Evolutionary conservation across 1,140 invertebrate genomes (phyloP).

Genomic region (Lucilia cuprina): DNA sequence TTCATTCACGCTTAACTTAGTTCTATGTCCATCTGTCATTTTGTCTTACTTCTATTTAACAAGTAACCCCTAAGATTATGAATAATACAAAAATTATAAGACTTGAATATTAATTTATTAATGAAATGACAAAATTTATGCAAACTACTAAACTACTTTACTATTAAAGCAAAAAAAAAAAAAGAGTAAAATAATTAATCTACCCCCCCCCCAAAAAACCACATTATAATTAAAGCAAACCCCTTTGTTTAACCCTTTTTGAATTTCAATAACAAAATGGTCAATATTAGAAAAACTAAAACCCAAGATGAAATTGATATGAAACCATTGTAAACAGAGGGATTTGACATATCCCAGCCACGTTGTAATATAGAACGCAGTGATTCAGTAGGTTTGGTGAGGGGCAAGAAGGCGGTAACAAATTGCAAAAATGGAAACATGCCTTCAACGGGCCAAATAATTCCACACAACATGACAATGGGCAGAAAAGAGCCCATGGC

Average conservation of each 20-base stretch:
- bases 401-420: conserved; percentile 81
- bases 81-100: not conserved
- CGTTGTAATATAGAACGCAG: conserved; percentile 85
- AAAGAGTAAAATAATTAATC: not conserved
- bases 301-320: conserved; percentile 86
- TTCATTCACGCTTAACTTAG: not conserved
- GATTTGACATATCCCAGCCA: conserved; percentile 81
- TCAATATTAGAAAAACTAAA: conserved; percentile 78
- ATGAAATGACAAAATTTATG: not conserved
- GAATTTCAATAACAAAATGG: conserved; percentile 81
- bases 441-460: conserved; percentile 84
- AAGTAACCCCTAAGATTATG: conserved; percentile 15
- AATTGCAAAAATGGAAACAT: conserved; percentile 82
- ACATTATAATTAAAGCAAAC: not conserved
- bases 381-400: conserved; percentile 93
- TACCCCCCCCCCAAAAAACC: no score
- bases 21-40: not conserved
- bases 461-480: conserved; percentile 87
- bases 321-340: conserved; percentile 86
- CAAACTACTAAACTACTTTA: not conserved
- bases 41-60: not conserved
- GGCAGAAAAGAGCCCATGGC: conserved; percentile 93
- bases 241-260: conserved; percentile 71
- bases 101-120: not conserved
- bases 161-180: not conserved